Conservation (phyloP, 2,113 vertebrate species). For the Pantherophis guttatus region DNA sequence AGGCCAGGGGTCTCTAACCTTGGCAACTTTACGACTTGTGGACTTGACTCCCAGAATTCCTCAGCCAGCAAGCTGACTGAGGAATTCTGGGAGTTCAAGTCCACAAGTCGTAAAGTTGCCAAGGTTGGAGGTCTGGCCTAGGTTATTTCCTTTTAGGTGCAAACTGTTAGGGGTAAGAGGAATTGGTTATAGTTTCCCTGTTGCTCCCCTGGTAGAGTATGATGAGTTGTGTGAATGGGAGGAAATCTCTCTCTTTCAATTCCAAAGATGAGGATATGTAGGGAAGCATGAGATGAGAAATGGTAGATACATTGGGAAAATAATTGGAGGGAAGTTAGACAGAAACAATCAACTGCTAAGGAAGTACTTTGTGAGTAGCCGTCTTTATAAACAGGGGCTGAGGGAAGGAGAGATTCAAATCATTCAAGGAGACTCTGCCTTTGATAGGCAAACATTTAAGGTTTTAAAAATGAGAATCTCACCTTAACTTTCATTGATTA, state of each 20-base stretch:
- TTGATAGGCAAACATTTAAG: background rate
- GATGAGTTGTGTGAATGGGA: background rate
- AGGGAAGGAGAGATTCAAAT: background rate
- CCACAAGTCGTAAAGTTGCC: too few species aligned
- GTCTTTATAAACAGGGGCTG: background rate
- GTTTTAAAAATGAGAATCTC: background rate
- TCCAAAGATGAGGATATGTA: background rate
- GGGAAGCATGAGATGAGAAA: background rate
- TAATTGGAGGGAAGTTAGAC: background rate
- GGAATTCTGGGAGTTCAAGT: too few species aligned
- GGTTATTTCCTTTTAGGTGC: background rate
- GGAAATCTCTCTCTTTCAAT: background rate
- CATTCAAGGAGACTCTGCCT: background rate
- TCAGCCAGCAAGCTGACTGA: too few species aligned
- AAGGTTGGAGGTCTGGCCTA: too few species aligned
- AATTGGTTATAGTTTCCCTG: background rate
- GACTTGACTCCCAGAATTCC: too few species aligned
- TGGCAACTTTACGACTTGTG: too few species aligned
- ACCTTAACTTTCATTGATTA: background rate
- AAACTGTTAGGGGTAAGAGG: background rate
- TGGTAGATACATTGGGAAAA: background rate
- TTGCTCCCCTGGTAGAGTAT: background rate
- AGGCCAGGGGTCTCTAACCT: too few species aligned
- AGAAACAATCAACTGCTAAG: background rate
- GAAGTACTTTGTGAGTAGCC: background rate